These are phyloP conservation scores for Tenrec ecaudatus DNA, from an alignment of 2,113 vertebrate species.

Conservation along the genomic window DNA sequence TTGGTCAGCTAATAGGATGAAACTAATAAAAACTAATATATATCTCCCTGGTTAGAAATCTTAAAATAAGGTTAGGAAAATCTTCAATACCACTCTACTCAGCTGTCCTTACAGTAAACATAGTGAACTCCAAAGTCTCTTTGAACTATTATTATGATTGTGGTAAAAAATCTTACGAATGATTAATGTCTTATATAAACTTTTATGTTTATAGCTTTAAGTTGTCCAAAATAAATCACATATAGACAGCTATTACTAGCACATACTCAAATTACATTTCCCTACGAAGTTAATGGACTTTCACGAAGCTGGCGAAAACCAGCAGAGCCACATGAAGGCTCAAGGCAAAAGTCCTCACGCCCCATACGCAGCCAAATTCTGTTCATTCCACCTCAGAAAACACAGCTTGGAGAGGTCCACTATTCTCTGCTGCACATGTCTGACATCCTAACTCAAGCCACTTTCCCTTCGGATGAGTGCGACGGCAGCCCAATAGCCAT, in stretches of 20 bases:
- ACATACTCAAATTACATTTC: too few species aligned
- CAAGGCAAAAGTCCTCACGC: neutral
- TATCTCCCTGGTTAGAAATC: neutral
- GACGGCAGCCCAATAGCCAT: neutral
- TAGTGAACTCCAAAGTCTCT: neutral
- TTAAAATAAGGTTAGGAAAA: constrained; percentile 3
- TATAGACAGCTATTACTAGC: too few species aligned
- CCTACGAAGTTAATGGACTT: neutral
- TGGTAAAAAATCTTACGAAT: constrained; percentile 3
- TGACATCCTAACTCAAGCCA: neutral
- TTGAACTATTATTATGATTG: neutral
- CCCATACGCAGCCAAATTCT: neutral
- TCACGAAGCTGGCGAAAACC: neutral
- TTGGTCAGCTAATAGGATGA: neutral
- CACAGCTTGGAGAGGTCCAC: neutral
- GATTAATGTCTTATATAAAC: constrained; percentile 28
- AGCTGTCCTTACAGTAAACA: constrained; percentile 16
- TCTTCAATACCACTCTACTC: neutral
- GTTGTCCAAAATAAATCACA: neutral
- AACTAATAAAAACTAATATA: constrained; percentile 21
- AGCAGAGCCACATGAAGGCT: neutral
- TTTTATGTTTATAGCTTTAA: constrained; percentile 24
- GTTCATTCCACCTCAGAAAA: neutral
- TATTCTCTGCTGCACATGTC: neutral
- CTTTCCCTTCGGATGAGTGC: neutral